Conservation (phyloP, 2,797 vertebrate species). For the Carduelis carduelis region DNA sequence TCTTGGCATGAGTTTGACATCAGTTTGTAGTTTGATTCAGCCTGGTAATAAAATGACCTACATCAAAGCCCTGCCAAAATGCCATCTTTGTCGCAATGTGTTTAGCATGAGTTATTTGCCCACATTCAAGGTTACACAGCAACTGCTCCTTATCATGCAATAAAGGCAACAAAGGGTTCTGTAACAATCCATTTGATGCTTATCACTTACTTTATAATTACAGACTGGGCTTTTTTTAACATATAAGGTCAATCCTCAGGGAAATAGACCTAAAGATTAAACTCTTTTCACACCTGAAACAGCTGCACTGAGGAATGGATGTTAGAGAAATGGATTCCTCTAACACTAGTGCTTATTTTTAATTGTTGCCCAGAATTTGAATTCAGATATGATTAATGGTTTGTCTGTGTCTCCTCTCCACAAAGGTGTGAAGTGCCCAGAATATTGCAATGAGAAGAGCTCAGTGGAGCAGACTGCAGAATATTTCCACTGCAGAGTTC, state of each 20-base stretch:
- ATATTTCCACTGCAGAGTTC: neutral
- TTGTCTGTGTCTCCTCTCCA: neutral
- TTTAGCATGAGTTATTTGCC: conserved; percentile 56
- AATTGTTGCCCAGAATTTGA: neutral
- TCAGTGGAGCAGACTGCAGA: neutral
- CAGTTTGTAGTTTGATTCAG: conserved; percentile 66
- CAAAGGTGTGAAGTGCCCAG: neutral
- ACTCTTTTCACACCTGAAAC: neutral
- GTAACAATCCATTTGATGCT: conserved; percentile 1
- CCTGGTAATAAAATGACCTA: conserved; percentile 74
- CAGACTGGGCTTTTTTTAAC: neutral
- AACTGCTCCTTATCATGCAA: conserved; percentile 12
- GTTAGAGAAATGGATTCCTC: neutral
- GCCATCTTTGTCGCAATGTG: conserved; percentile 58
- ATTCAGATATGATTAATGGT: neutral
- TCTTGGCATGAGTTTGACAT: conserved; percentile 64
- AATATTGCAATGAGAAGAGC: neutral
- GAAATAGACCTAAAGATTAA: neutral
- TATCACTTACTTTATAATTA: conserved; percentile 30
- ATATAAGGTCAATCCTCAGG: neutral
- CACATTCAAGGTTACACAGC: conserved; percentile 54
- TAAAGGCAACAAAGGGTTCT: conserved; percentile 10
- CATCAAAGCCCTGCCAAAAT: conserved; percentile 67
- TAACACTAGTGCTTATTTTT: neutral
- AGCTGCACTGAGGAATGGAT: neutral